Conservation (phyloP, 1,140 invertebrate genomes). For the Papilio xuthus region DNA sequence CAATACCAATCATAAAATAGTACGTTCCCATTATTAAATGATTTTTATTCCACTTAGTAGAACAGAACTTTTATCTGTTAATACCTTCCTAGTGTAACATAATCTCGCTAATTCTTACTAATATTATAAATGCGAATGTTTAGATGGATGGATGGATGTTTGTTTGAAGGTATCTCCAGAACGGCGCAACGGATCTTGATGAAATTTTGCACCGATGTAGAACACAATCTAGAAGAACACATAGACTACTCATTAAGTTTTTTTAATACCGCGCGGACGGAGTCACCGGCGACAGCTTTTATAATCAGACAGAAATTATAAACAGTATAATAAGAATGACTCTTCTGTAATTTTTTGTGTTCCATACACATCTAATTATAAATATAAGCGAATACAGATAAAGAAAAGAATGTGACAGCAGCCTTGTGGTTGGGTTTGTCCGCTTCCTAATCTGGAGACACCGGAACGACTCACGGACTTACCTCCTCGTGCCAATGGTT, state of each 20-base stretch:
- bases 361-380: neutral
- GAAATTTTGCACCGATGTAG: too few relatives aligned
- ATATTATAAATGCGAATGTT: too few relatives aligned
- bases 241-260: too few relatives aligned
- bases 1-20: neutral
- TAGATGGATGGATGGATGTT: too few relatives aligned
- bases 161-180: too few relatives aligned
- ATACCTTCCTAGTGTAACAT: neutral
- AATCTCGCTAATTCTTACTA: too few relatives aligned
- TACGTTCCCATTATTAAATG: neutral
- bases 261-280: too few relatives aligned
- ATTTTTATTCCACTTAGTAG: too few relatives aligned
- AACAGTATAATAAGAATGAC: neutral
- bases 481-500: neutral
- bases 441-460: slow-evolving; percentile 10
- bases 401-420: slow-evolving; percentile 8
- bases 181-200: too few relatives aligned
- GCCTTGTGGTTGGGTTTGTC: slow-evolving; percentile 13
- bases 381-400: slow-evolving; percentile 1
- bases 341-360: neutral
- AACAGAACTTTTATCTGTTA: neutral
- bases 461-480: neutral
- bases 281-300: too few relatives aligned
- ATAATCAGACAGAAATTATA: too few relatives aligned
- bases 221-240: too few relatives aligned